These are phyloP conservation scores for Vicugna pacos DNA, from an alignment of 2,113 vertebrate genomes.

Conservation along the genomic window DNA sequence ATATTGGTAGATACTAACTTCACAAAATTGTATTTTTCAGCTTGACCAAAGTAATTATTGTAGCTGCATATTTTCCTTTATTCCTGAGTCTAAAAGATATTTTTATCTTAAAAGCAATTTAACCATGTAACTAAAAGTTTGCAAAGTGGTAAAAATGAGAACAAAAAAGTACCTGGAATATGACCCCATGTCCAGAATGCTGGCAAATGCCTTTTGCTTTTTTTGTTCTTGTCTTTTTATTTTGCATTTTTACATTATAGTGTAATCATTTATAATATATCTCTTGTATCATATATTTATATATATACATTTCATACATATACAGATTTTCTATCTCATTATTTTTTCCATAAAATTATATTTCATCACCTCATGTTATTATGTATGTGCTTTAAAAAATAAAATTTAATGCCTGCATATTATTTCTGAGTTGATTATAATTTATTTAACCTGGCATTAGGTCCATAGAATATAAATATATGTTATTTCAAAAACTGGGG, in stretches of 20 bases:
- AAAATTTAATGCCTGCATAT: background rate
- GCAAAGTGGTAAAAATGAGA: conserved; percentile 1
- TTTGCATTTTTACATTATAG: background rate
- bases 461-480: background rate
- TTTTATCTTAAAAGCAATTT: background rate
- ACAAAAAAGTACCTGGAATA: background rate
- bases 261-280: background rate
- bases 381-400: background rate
- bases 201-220: background rate
- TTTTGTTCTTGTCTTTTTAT: background rate
- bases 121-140: background rate
- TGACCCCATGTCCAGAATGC: background rate
- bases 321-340: background rate
- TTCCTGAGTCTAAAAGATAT: background rate
- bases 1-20: background rate
- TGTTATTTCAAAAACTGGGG: conserved; percentile 1
- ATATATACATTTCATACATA: background rate
- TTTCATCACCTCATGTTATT: background rate
- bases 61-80: conserved; percentile 4
- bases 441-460: background rate
- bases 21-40: conserved; percentile 43
- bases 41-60: background rate
- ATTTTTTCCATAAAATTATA: background rate
- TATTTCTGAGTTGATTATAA: conserved; percentile 23
- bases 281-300: background rate